These are phyloP conservation scores for Coregonus ussuriensis DNA, from an alignment of 2,797 vertebrate species.

Conservation along the genomic window DNA sequence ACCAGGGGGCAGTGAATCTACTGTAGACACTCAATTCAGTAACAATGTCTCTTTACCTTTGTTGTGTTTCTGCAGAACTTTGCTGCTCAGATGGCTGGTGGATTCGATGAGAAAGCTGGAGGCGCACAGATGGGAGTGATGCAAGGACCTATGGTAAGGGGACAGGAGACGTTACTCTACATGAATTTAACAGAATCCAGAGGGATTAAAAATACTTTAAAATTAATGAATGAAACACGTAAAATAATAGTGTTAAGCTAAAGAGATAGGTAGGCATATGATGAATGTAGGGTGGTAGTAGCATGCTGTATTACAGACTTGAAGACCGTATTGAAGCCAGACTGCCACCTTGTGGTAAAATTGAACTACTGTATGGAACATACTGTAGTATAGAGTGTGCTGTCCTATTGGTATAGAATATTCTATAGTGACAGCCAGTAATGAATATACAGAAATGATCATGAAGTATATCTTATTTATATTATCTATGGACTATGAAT, in stretches of 20 bases:
- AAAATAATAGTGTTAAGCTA: no score
- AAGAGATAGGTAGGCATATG: no score
- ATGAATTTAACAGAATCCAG: background rate
- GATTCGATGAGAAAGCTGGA: constrained; percentile 94
- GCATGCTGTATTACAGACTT: background rate
- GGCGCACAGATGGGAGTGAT: constrained; percentile 88
- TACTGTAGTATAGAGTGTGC: background rate
- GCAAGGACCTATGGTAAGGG: constrained; percentile 93
- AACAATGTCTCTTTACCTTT: background rate
- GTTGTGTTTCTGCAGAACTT: constrained; percentile 81
- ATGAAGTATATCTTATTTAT: no score
- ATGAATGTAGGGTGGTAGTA: background rate
- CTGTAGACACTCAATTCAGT: background rate
- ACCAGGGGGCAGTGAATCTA: background rate
- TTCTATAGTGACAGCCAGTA: background rate
- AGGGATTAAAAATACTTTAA: no score
- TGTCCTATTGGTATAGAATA: background rate
- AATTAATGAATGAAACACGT: no score
- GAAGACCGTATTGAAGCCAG: background rate
- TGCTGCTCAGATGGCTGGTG: constrained; percentile 92
- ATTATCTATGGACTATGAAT: background rate
- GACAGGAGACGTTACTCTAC: background rate
- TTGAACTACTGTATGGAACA: background rate
- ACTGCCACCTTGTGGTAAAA: constrained; percentile 58
- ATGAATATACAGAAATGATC: background rate